Base-by-base conservation (phyloP, 2,797 vertebrate species). In the Moxostoma hubbsi region DNA sequence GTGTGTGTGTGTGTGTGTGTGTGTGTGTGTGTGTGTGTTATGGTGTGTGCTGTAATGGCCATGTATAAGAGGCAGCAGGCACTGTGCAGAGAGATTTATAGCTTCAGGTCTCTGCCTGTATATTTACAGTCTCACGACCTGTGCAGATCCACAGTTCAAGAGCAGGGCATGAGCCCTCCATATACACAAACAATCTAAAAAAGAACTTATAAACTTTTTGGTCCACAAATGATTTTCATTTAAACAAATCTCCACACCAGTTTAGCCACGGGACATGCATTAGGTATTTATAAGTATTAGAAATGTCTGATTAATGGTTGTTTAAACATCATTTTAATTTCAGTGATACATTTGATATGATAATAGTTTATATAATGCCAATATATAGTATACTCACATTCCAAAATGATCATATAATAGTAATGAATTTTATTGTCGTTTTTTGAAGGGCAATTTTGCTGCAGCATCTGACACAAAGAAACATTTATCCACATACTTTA, bases 81-180 rank as follows among this genome's bases (percentile, higher is more conserved):
- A 87, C 83, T 81, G 11, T 85, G 86, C 85, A 69, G 67, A 24
- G 87, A 95, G 96, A 97, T 98, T 97, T 97, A 97, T 95, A 92
- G 88, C 91, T 90, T 89, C 83, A 91, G 93, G 92, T 93, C 93
- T 89, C 80, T 76, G 92, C 90, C 90, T 95, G 96, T 24, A 24
- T 24, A 24, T 24, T 24, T 24, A 24, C 24, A 24, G 24, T 96
- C 95, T 96, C 94, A 92, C 96, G 97, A 98, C 96, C 96, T 93
- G 93, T 92, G 90, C 92, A 94, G 94, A 90, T 90, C 87, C 93
- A 85, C 85, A 75, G 94, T 91, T 94, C 93, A 90, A 92, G 90
- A 89, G 90, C 87, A 91, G 90, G 90, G 86, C 88, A 93, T 89
- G 88, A 91, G 91, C 71, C 84, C 89, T 86, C 87, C 87, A 82